Base-by-base conservation (phyloP, 2,113 vertebrate species). In the Loxodonta africana region DNA sequence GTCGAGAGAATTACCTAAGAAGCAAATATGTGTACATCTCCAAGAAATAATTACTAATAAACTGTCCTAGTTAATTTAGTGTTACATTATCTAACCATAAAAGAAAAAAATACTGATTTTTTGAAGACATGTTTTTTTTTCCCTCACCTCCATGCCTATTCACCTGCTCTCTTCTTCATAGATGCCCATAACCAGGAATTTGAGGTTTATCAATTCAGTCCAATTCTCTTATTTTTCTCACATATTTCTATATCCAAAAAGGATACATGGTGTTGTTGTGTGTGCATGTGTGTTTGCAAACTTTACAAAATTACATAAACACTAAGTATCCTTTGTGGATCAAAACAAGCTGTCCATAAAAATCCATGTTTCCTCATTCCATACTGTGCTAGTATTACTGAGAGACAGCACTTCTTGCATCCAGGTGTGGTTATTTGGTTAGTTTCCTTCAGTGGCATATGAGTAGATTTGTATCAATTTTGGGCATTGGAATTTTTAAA, bases 21-120 rank as follows among this genome's bases (percentile, higher is more conserved):
- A 46, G 4, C 23, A 73, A 11, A 53, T 33, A 62, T 60, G 33
- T 8, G 63, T 1, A 85, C 1, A 57, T 77, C 25, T 74, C 25
- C 33, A 88, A 94, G 60, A 82, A 91, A 76, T 53, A 91, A 83
- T 95, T 60, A 83, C 14, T 57, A 30, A 63, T 82, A 60, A 86
- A 23, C 37, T 57, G 71, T 14, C 4, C 28, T 57, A 60, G 17
- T 0, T 26, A 82, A 77, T 82, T 78, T 25, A 1, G 28, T 11
- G n/a, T 60, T 83, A 37, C 26, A 48, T 57, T 88, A 89, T 82
- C 6, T 71, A 96, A 53, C 8, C 10, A 60, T 30, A 83, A 78
- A 77, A 91, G 37, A 83, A 63, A 88, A 74, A 8, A 51, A 57
- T n/a, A 60, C 6, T 86, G 80, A 41, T 77, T 65, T 12, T 28